phyloP scores from a whole-genome alignment of 2,113 vertebrate species.

The Aix galericulata region DNA sequence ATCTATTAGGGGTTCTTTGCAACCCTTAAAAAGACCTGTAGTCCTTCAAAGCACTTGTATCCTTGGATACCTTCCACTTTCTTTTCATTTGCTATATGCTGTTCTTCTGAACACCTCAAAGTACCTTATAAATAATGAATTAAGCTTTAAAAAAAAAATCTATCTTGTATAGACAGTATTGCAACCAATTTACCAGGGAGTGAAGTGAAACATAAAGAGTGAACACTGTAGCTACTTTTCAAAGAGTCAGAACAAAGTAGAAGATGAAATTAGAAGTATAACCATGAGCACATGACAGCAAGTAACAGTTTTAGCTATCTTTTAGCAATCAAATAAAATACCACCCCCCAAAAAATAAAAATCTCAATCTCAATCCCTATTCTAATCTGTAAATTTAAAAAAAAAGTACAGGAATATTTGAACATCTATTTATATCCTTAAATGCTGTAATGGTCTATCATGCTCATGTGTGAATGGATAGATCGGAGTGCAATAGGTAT shows the following conservation, averaged over 20 bases:
- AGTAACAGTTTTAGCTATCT: neutral
- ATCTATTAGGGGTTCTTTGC: neutral
- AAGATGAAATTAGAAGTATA: neutral
- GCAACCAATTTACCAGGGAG: neutral
- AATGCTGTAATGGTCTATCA: neutral
- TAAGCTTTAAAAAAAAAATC: neutral
- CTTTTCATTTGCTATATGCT: neutral
- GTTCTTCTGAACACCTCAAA: constrained; percentile 12
- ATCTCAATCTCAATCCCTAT: neutral
- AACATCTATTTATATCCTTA: neutral
- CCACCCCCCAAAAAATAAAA: neutral
- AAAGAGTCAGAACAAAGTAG: neutral
- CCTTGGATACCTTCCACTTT: neutral
- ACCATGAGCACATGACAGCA: neutral
- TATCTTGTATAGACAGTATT: neutral
- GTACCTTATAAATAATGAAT: constrained; percentile 36
- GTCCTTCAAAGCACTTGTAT: constrained; percentile 4
- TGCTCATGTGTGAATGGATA: neutral
- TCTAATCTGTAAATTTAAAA: neutral
- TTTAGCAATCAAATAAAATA: neutral
- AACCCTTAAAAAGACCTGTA: neutral
- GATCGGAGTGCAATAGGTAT: neutral
- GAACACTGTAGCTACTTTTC: neutral
- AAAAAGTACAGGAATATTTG: neutral
- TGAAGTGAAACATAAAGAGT: neutral